Evolutionary conservation across 2,888 invertebrate species (phyloP).

Genomic region (Troglohyphantes excavatus): DNA sequence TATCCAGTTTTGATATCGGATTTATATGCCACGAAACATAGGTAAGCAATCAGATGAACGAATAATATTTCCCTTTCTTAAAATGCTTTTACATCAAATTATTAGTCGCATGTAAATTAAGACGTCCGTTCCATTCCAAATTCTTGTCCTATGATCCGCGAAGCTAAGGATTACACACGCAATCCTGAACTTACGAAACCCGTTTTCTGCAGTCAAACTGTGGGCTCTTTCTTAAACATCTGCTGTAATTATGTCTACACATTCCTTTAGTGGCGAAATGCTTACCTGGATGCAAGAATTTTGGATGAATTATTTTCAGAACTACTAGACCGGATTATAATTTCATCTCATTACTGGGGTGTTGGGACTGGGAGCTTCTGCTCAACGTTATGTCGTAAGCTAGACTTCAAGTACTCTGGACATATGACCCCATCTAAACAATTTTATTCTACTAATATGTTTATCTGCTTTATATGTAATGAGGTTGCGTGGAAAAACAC

Average conservation of each 20-base stretch:
- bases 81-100: too few relatives aligned
- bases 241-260: conserved; percentile 38
- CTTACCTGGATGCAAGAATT: conserved; percentile 51
- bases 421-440: conserved; percentile 39
- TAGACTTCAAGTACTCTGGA: conserved; percentile 33
- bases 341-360: conserved; percentile 56
- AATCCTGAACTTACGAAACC: neutral
- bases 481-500: conserved; percentile 56
- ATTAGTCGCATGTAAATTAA: too few relatives aligned
- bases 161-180: neutral
- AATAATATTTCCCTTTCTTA: too few relatives aligned
- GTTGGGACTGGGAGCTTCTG: conserved; percentile 1
- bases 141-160: neutral
- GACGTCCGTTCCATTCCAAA: neutral
- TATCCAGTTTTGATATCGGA: too few relatives aligned
- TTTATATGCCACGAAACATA: too few relatives aligned
- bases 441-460: conserved; percentile 57
- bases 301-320: conserved; percentile 46
- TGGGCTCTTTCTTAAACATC: neutral
- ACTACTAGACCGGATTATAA: conserved; percentile 41
- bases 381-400: neutral
- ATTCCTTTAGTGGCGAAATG: conserved; percentile 36
- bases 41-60: too few relatives aligned
- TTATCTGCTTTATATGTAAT: conserved; percentile 55
- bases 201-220: neutral